These are phyloP conservation scores for Amazonetta brasiliensis DNA, from an alignment of 2,797 vertebrate genomes.

Conservation along the genomic window DNA sequence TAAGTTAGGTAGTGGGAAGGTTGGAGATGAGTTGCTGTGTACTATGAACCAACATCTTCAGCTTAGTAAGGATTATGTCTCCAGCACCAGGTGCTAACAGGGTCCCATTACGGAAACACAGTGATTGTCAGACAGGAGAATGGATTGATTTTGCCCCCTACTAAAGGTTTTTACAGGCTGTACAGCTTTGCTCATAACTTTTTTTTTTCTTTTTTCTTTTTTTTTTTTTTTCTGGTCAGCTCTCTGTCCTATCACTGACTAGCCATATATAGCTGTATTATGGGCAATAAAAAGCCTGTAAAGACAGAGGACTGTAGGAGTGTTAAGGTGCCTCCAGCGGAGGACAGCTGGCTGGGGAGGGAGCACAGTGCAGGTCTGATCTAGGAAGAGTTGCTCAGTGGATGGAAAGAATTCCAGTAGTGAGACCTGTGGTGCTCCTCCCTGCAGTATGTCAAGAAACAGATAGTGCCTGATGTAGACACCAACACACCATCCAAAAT, in stretches of 20 bases:
- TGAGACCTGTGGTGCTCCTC: not conserved
- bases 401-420: not conserved
- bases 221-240: not conserved
- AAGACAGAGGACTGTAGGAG: not conserved
- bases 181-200: not conserved
- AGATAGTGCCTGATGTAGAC: not conserved
- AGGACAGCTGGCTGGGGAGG: not conserved
- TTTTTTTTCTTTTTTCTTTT: not conserved
- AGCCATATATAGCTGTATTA: not conserved
- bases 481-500: not conserved
- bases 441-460: not conserved
- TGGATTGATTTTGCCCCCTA: not conserved
- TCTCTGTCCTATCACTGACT: not conserved
- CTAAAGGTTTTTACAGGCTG: not conserved
- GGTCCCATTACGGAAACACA: not conserved
- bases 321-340: not conserved
- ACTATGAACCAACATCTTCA: rapidly evolving
- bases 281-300: not conserved
- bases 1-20: not conserved
- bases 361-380: not conserved
- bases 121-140: not conserved
- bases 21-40: not conserved
- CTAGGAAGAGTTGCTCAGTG: not conserved
- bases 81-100: not conserved
- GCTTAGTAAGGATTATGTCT: not conserved